Evolutionary conservation across 2,888 invertebrate species (phyloP).

Genomic region (Salpingus planirostris): DNA sequence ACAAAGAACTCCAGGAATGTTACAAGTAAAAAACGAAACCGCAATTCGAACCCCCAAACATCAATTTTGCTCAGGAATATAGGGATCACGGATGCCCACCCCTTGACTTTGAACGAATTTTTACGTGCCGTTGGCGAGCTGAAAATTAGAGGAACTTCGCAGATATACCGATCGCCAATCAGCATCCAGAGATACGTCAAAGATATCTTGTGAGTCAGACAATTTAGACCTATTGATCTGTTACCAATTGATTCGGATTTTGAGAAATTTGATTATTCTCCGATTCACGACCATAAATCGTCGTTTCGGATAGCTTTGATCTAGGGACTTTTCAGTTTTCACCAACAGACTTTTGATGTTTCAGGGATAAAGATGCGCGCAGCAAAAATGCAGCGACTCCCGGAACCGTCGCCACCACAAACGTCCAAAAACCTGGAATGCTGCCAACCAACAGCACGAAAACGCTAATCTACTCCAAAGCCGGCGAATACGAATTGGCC

Average conservation of each 20-base stretch:
- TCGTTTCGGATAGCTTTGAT: no score
- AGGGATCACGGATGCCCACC: conserved; percentile 28
- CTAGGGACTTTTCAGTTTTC: no score
- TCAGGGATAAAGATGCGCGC: conserved; percentile 3
- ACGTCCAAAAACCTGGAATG: conserved; percentile 1
- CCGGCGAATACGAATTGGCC: conserved; percentile 43
- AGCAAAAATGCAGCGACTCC: conserved; percentile 1
- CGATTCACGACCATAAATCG: no score
- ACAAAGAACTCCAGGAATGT: conserved; percentile 43
- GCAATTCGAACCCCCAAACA: background rate
- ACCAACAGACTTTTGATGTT: no score
- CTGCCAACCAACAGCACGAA: background rate
- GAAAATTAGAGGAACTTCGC: conserved; percentile 58
- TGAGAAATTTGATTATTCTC: no score
- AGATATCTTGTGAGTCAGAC: conserved; percentile 15
- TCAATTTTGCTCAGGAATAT: conserved; percentile 16
- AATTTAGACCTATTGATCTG: no score
- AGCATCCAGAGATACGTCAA: conserved; percentile 32
- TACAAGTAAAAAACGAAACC: conserved; percentile 26
- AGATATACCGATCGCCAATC: conserved; percentile 51
- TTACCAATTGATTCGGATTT: no score
- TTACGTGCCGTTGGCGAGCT: conserved; percentile 56
- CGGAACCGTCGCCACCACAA: background rate
- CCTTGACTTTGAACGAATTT: conserved; percentile 42
- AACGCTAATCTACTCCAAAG: conserved; percentile 8